These are phyloP conservation scores for Paramisgurnus dabryanus DNA, from an alignment of 2,113 vertebrate genomes.

Conservation along the genomic window DNA sequence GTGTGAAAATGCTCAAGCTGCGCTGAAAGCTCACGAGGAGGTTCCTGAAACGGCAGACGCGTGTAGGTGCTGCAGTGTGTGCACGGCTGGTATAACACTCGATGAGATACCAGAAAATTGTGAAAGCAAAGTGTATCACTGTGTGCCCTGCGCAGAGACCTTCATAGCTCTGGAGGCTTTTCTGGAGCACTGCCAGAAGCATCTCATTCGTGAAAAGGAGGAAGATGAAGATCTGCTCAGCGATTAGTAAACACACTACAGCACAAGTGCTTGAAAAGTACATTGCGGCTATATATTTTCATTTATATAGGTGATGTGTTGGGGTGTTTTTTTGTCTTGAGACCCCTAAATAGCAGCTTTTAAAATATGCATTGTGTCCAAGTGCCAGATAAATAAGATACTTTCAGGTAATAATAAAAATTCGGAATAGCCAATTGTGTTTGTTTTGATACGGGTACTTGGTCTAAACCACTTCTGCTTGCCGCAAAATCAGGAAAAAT, in stretches of 20 bases:
- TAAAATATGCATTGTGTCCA: background rate
- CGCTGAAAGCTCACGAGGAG: slow-evolving; percentile 61
- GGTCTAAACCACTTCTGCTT: slow-evolving; percentile 1
- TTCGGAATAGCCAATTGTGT: background rate
- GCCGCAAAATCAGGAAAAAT: background rate
- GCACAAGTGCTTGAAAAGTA: background rate
- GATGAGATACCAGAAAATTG: slow-evolving; percentile 49
- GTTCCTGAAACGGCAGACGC: slow-evolving; percentile 26
- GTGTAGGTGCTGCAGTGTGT: slow-evolving; percentile 67
- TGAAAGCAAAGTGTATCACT: slow-evolving; percentile 70
- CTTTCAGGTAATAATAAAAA: background rate
- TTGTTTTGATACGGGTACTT: slow-evolving; percentile 9
- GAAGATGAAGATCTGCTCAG: slow-evolving; percentile 40
- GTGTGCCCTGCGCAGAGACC: slow-evolving; percentile 70
- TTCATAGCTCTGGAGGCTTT: slow-evolving; percentile 68
- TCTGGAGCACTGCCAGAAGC: slow-evolving; percentile 74
- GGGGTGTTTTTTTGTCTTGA: background rate
- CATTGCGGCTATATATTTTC: too few relatives aligned
- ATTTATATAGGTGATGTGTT: too few relatives aligned
- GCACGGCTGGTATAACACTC: slow-evolving; percentile 60
- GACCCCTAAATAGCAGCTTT: too few relatives aligned
- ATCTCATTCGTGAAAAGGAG: slow-evolving; percentile 64
- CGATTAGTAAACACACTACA: background rate
- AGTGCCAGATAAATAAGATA: background rate
- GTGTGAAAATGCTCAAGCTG: slow-evolving; percentile 70